Percentiles rank a stretch among this genome's conserved stretches.
phyloP scores from a whole-genome alignment of 2,888 invertebrate species.

The Lasioglossum pauxillum region DNA sequence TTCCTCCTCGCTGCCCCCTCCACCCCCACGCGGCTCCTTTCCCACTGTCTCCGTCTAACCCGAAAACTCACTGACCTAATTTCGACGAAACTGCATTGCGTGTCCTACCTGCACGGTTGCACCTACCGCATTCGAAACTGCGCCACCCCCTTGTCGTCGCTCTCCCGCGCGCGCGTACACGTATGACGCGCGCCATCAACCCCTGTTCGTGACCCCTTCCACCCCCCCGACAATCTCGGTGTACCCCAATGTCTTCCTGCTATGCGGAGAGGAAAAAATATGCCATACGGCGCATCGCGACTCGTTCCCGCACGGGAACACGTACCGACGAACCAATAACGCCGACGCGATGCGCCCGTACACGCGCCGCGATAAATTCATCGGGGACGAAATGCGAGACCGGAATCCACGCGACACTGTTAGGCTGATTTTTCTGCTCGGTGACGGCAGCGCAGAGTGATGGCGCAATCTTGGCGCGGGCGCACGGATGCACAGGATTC shows the following conservation, averaged over 20 bases:
- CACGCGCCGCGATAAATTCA: conserved; percentile 7
- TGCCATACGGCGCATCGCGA: conserved; percentile 23
- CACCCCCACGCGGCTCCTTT: conserved; percentile 17
- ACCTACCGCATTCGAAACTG: conserved; percentile 74
- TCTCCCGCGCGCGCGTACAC: conserved; percentile 8
- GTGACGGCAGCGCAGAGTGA: not conserved
- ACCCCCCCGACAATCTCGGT: not conserved
- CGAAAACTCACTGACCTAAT: conserved; percentile 79
- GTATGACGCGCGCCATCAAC: conserved; percentile 27
- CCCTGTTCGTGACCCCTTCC: not conserved
- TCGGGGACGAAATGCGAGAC: not conserved
- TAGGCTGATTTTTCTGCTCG: not conserved
- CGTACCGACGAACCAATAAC: conserved; percentile 16
- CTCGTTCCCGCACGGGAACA: conserved; percentile 19
- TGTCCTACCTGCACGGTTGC: conserved; percentile 74
- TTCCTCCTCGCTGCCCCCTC: conserved; percentile 13
- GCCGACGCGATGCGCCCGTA: not conserved
- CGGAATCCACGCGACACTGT: not conserved
- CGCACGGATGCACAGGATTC: not conserved
- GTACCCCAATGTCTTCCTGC: not conserved
- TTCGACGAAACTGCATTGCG: conserved; percentile 76
- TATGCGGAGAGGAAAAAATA: conserved; percentile 6
- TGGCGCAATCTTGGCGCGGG: not conserved
- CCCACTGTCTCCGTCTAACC: conserved; percentile 61
- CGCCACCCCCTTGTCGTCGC: conserved; percentile 33